Evolutionary conservation across 1,140 invertebrate species (phyloP).

Genomic region (Heliothis subflexa): DNA sequence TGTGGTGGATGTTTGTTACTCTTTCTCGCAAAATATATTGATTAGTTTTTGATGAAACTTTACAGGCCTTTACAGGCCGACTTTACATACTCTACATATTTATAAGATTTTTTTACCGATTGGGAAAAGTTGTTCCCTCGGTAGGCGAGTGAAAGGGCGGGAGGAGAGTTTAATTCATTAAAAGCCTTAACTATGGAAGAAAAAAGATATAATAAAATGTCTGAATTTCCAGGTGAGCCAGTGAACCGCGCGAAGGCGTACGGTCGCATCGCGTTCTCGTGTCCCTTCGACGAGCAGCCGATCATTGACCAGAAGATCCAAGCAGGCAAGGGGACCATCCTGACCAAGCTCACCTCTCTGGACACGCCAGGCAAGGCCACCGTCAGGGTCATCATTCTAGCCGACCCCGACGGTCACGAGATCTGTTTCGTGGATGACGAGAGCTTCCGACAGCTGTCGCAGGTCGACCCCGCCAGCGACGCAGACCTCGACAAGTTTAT

Average conservation of each 20-base stretch:
- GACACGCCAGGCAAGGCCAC: slow-evolving; percentile 99
- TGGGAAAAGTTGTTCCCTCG: too few relatives aligned
- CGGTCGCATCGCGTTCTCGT: slow-evolving; percentile 97
- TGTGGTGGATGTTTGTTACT: too few relatives aligned
- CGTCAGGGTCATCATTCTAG: slow-evolving; percentile 97
- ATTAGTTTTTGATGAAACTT: too few relatives aligned
- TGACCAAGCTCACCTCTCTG: slow-evolving; percentile 95
- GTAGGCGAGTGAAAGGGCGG: too few relatives aligned
- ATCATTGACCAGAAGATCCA: slow-evolving; percentile 92
- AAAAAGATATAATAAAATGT: background rate
- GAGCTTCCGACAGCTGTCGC: slow-evolving; percentile 95
- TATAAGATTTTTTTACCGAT: too few relatives aligned
- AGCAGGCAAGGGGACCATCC: slow-evolving; percentile 90
- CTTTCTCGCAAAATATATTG: too few relatives aligned
- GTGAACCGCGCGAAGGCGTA: slow-evolving; percentile 96
- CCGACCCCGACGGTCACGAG: slow-evolving; percentile 98
- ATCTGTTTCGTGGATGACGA: slow-evolving; percentile 99
- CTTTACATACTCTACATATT: too few relatives aligned
- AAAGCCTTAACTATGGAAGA: too few relatives aligned
- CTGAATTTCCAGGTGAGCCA: slow-evolving; percentile 80
- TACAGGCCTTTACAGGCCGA: too few relatives aligned
- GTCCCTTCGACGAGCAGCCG: slow-evolving; percentile 91
- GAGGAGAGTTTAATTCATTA: too few relatives aligned
- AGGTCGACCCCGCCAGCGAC: slow-evolving; percentile 94
- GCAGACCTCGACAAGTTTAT: slow-evolving; percentile 93